phyloP scores from a whole-genome alignment of 2,113 vertebrate species.

The Ginglymostoma cirratum region DNA sequence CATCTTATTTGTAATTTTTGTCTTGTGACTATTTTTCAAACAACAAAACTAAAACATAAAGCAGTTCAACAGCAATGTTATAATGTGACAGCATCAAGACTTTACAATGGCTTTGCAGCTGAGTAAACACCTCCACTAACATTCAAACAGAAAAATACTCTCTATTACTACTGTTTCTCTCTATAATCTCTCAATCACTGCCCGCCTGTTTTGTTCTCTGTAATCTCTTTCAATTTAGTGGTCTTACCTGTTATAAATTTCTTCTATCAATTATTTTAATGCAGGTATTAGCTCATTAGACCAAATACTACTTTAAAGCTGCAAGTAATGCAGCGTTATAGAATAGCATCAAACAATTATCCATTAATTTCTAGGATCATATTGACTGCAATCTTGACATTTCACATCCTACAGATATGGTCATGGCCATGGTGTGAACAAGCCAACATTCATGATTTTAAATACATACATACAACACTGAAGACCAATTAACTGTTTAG shows the following conservation, averaged over 20 bases:
- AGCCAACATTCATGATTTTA: too few species aligned
- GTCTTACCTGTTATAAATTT: background rate
- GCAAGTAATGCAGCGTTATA: background rate
- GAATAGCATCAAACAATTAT: background rate
- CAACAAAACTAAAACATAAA: background rate
- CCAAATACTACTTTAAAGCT: background rate
- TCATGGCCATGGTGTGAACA: background rate
- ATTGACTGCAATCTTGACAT: background rate
- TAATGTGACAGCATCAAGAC: background rate
- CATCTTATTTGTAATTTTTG: background rate
- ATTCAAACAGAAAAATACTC: background rate
- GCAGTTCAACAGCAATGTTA: background rate
- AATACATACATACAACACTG: background rate
- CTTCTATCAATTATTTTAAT: background rate
- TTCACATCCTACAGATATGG: background rate
- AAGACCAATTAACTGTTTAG: background rate
- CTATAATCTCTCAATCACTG: background rate
- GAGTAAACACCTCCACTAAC: too few species aligned
- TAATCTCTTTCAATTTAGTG: background rate
- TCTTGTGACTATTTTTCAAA: background rate
- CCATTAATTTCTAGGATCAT: background rate
- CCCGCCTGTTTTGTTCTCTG: background rate
- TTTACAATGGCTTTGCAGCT: background rate
- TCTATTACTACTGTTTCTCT: background rate
- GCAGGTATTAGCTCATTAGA: background rate